Percentiles rank a stretch among this genome's conserved stretches.
Evolutionary conservation across 2,888 invertebrate genomes (phyloP).

Genomic region (Meliscaeva auricollis): DNA sequence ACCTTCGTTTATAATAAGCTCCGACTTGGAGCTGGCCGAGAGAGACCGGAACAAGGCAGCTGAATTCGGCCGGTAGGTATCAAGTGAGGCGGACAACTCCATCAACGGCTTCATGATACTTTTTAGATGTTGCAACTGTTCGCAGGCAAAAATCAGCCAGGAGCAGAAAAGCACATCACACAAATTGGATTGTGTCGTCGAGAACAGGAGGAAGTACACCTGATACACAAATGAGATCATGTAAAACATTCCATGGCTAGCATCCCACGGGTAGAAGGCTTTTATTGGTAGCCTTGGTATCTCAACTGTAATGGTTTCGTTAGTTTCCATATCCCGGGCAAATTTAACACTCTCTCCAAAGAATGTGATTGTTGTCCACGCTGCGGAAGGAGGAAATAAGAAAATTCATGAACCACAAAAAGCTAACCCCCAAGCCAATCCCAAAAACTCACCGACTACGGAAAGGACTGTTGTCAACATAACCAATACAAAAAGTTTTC

Average conservation of each 20-base stretch:
- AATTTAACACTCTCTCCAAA: slow-evolving; percentile 90
- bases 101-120: slow-evolving; percentile 94
- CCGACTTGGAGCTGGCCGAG: slow-evolving; percentile 84
- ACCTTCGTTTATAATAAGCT: slow-evolving; percentile 83
- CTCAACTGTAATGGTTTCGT: slow-evolving; percentile 88
- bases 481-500: slow-evolving; percentile 89
- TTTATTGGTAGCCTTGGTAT: slow-evolving; percentile 90
- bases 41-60: slow-evolving; percentile 88
- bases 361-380: slow-evolving; percentile 92
- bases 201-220: slow-evolving; percentile 88
- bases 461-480: slow-evolving; percentile 87
- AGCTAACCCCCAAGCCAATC: not conserved
- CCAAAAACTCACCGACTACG: slow-evolving; percentile 85
- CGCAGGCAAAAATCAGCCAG: slow-evolving; percentile 93
- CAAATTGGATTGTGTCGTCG: slow-evolving; percentile 87
- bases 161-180: slow-evolving; percentile 92
- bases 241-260: slow-evolving; percentile 89
- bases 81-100: slow-evolving; percentile 93
- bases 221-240: slow-evolving; percentile 88
- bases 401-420: slow-evolving; percentile 8
- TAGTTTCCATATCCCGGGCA: slow-evolving; percentile 89
- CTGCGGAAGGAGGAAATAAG: slow-evolving; percentile 80
- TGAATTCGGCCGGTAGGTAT: slow-evolving; percentile 90
- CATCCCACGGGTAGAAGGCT: slow-evolving; percentile 92
- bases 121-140: slow-evolving; percentile 93